Conservation (phyloP, 2,797 vertebrate species). For the Chaetodon trifasciatus region DNA sequence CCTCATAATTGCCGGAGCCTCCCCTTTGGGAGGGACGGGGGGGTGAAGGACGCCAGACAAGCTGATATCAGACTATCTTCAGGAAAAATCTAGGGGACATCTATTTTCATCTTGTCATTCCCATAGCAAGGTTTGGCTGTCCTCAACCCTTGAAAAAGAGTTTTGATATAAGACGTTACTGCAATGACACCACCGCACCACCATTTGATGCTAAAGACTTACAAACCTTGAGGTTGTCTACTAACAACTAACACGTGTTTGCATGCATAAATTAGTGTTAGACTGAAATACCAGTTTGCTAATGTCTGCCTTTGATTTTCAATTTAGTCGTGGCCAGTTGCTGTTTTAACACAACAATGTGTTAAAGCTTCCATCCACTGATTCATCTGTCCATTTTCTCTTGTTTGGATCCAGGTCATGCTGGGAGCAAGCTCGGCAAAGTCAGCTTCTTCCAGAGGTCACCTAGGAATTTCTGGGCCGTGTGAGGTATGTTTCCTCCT, state of each 20-base stretch:
- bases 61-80: conserved; percentile 72
- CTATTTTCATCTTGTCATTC: conserved; percentile 76
- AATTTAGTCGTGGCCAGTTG: background rate
- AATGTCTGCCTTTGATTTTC: background rate
- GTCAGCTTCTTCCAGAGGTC: background rate
- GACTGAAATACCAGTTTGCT: background rate
- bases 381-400: background rate
- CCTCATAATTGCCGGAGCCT: conserved; percentile 82
- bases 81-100: conserved; percentile 75
- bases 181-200: conserved; percentile 23
- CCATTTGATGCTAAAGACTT: conserved; percentile 30
- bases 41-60: conserved; percentile 82
- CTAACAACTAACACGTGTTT: background rate
- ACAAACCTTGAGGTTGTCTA: conserved; percentile 14
- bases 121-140: conserved; percentile 55
- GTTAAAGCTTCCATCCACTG: background rate
- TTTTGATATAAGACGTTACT: conserved; percentile 33
- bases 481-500: background rate
- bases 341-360: background rate
- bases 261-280: background rate
- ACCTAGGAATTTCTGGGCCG: background rate
- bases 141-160: conserved; percentile 47
- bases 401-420: background rate
- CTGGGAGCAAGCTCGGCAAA: conserved; percentile 1
- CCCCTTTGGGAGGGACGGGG: conserved; percentile 71